A percentile compares a stretch with the other conserved stretches of the same genome.
These are phyloP conservation scores for Epicauta chinensis DNA, from an alignment of 1,140 invertebrate species.

Conservation along the genomic window DNA sequence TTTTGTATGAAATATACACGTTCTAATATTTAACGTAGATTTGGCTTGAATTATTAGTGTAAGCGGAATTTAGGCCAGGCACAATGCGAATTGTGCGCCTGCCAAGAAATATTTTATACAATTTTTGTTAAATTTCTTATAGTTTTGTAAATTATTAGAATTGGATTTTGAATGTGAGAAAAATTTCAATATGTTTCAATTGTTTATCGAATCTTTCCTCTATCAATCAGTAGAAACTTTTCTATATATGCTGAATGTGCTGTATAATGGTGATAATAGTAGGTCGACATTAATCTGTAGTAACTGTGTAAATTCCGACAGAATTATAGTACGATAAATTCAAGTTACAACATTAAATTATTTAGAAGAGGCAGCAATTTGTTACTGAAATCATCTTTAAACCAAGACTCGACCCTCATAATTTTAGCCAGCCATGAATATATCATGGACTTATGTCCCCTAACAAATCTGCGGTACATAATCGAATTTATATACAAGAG, in stretches of 20 bases:
- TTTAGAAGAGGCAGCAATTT: slow-evolving; percentile 31
- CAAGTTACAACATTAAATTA: slow-evolving; percentile 32
- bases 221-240: no score
- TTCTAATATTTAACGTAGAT: background rate
- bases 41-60: no score
- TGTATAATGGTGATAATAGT: slow-evolving; percentile 4
- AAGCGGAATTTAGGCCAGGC: no score
- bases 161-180: no score
- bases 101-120: no score
- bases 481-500: slow-evolving; percentile 52
- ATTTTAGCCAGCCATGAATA: slow-evolving; percentile 31
- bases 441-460: slow-evolving; percentile 28
- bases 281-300: slow-evolving; percentile 10
- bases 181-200: no score
- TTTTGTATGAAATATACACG: background rate
- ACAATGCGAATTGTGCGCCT: no score
- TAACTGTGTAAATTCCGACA: slow-evolving; percentile 11
- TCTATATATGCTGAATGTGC: no score
- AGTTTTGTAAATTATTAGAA: no score
- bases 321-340: slow-evolving; percentile 24
- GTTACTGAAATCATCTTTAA: slow-evolving; percentile 34
- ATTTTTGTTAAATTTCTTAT: no score
- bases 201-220: no score
- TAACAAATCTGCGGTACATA: slow-evolving; percentile 37
- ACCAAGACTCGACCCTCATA: slow-evolving; percentile 32